A percentile compares a stretch with the other conserved stretches of the same genome.
phyloP scores from a whole-genome alignment of 2,888 invertebrate genomes.

The Noctua janthina region DNA sequence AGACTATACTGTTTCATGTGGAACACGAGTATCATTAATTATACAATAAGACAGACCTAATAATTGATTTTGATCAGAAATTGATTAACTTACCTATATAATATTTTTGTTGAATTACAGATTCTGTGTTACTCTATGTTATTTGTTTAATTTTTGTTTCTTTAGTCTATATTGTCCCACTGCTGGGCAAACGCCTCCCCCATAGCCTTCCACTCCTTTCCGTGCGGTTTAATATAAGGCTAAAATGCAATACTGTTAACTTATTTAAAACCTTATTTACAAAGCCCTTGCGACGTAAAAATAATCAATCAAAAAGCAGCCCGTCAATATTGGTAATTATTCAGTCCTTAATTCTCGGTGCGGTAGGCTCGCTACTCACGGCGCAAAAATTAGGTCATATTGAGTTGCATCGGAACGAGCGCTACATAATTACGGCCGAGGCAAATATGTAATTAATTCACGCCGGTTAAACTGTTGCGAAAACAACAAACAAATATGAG shows the following conservation, averaged over 20 bases:
- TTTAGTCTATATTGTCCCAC: too few species aligned
- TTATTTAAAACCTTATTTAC: neutral
- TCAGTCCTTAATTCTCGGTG: slow-evolving; percentile 68
- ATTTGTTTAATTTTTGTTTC: neutral
- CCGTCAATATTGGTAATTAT: slow-evolving; percentile 69
- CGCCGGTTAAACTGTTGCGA: slow-evolving; percentile 70
- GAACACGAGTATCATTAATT: too few species aligned
- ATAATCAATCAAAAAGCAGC: slow-evolving; percentile 49
- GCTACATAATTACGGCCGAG: slow-evolving; percentile 79
- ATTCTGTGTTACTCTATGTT: too few species aligned
- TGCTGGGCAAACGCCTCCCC: too few species aligned
- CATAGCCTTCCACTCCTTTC: too few species aligned
- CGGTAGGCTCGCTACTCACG: slow-evolving; percentile 57
- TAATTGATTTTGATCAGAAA: neutral
- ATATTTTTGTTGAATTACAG: neutral
- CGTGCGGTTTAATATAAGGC: too few species aligned
- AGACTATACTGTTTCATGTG: too few species aligned
- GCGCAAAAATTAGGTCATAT: slow-evolving; percentile 81
- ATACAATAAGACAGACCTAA: too few species aligned
- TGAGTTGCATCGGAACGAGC: slow-evolving; percentile 76
- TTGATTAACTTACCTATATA: neutral
- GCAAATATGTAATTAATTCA: slow-evolving; percentile 85
- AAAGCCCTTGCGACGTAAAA: slow-evolving; percentile 5
- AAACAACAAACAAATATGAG: slow-evolving; percentile 74
- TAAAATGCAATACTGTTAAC: neutral